Percentiles rank a stretch among this genome's conserved stretches.
These are phyloP conservation scores for Channa maculata DNA, from an alignment of 2,113 vertebrate genomes.

Conservation along the genomic window DNA sequence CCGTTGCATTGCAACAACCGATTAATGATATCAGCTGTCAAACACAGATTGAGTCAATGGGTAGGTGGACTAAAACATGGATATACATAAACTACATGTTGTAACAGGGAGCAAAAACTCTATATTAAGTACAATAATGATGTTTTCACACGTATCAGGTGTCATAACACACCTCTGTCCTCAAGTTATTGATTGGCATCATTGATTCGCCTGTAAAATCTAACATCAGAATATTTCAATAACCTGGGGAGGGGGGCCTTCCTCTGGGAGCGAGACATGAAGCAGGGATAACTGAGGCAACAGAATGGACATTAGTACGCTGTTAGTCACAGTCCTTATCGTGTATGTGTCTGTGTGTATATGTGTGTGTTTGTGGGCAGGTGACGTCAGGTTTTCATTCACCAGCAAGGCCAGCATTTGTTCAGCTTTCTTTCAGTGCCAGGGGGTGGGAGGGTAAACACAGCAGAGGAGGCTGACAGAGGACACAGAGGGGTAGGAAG, in stretches of 20 bases:
- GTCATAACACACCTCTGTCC: constrained; percentile 28
- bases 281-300: constrained; percentile 71
- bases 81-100: constrained; percentile 13
- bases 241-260: constrained; percentile 44
- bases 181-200: constrained; percentile 65
- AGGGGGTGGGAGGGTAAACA: constrained; percentile 34
- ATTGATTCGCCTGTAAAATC: constrained; percentile 75
- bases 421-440: constrained; percentile 50
- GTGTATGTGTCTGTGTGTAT: constrained; percentile 35
- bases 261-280: constrained; percentile 70
- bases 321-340: constrained; percentile 73
- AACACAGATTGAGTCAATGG: constrained; percentile 13
- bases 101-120: constrained; percentile 42
- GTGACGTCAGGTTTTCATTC: constrained; percentile 75
- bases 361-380: constrained; percentile 49
- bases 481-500: constrained; percentile 41
- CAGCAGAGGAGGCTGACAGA: constrained; percentile 35
- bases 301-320: constrained; percentile 72
- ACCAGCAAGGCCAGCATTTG: constrained; percentile 63
- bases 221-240: constrained; percentile 69
- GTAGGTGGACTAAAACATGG: constrained; percentile 5
- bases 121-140: constrained; percentile 29
- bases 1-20: neutral
- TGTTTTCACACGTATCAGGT: constrained; percentile 50
- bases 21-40: constrained; percentile 29